Evolutionary conservation across 2,797 vertebrate genomes (phyloP), one percentile per base, ranked within the genome.

Genomic region (Peromyscus eremicus): DNA sequence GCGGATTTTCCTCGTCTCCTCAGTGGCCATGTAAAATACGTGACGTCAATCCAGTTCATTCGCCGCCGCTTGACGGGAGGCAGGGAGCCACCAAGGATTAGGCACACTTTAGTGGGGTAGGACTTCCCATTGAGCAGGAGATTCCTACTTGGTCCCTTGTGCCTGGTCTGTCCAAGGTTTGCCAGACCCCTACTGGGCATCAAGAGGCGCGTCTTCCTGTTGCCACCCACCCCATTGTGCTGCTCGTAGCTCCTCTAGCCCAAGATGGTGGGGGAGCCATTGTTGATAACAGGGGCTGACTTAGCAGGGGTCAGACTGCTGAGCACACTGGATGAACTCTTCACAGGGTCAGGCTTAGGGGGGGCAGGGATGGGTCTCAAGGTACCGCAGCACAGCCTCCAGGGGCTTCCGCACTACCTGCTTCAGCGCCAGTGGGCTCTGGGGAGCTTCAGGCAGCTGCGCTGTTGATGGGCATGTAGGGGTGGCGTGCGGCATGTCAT

Each of bases 31-130:
- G 98, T 99, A 99, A 98, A 99, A 99, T 98, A 99, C 99, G 98
- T 99, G 66, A 99, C 99, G 86, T 99, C 99, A 88, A 99, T 99
- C 99, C 99, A 99, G 98, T 99, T 99, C 97, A 99, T 99, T 96
- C 99, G 99, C 98, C 99, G 99, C 99, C 98, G 99, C 99, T 99
- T 99, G 99, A 99, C 99, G 19, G 98, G 99, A 98, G 98, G 98
- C 98, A 95, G 99, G 98, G 97, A 99, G 97, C 96, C 99, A 98
- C 97, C 98, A 95, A 96, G 99, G 98, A 98, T 99, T 99, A 98
- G 99, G 98, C 98, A 99, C 97, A 98, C 99, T 99, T 99, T 99
- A 99, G 99, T 98, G 98, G 99, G 99, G 98, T 99, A 99, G 97
- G 98, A 99, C 99, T 98, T 99, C 99, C 99, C 99, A 98, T 99